A percentile compares a stretch with the other conserved stretches of the same genome.
Conservation (phyloP, 2,113 vertebrate genomes). For the human region GRCh38 chr16:48876501-48877000, state of each 20-base stretch:
- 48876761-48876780: background rate
- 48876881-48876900: background rate
- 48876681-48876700: background rate
- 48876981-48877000: background rate
- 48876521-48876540: background rate
- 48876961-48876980: background rate
- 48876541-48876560: background rate
- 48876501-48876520: background rate
- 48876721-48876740: background rate
- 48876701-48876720: background rate
- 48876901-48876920: background rate
- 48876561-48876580: background rate
- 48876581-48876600: background rate
- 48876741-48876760: background rate
- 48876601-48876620: background rate
- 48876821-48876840: background rate
- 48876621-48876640: background rate
- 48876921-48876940: background rate
- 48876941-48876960: background rate
- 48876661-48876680: background rate
- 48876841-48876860: rapidly evolving
- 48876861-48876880: rapidly evolving
- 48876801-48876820: no score
- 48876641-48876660: background rate
- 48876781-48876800: background rate